Conservation (phyloP, 64 coral and sea anemone species). For the Pachyseris speciosa region DNA sequence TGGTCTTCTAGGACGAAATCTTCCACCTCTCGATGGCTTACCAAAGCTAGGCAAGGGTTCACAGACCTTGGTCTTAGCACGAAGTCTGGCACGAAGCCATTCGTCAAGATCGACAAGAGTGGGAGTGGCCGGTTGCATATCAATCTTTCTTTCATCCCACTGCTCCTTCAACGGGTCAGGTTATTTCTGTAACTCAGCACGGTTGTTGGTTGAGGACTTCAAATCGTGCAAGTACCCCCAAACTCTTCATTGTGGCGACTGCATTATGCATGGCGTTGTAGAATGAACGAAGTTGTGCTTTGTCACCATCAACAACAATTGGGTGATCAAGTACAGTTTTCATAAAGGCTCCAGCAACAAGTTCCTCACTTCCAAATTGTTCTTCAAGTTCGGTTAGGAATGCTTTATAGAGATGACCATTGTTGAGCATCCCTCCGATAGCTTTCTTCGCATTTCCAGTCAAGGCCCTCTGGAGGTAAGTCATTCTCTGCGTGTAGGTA, state of each 20-base stretch:
- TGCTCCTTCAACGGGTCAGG: too few relatives aligned
- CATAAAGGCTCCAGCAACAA: slow-evolving; percentile 52
- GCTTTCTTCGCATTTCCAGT: slow-evolving; percentile 40
- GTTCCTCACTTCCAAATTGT: slow-evolving; percentile 62
- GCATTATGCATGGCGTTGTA: slow-evolving; percentile 43
- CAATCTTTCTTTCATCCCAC: too few relatives aligned
- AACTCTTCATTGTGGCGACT: slow-evolving; percentile 56
- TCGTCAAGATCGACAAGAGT: too few relatives aligned
- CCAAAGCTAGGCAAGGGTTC: too few relatives aligned
- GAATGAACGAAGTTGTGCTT: neutral
- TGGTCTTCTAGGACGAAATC: too few relatives aligned
- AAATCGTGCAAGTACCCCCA: slow-evolving; percentile 54
- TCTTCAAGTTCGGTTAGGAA: slow-evolving; percentile 59
- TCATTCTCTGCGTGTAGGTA: slow-evolving; percentile 63
- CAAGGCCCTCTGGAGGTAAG: slow-evolving; percentile 46
- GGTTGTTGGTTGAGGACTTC: too few relatives aligned
- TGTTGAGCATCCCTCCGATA: slow-evolving; percentile 64
- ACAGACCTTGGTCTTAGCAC: too few relatives aligned
- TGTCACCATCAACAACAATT: slow-evolving; percentile 2
- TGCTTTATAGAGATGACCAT: slow-evolving; percentile 69
- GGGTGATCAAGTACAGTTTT: slow-evolving; percentile 30
- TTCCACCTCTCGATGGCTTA: too few relatives aligned
- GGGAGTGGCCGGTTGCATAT: too few relatives aligned
- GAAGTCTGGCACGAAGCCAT: too few relatives aligned
- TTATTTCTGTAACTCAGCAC: too few relatives aligned